phyloP scores from a whole-genome alignment of 2,797 vertebrate species.

The Kryptopterus vitreolus region DNA sequence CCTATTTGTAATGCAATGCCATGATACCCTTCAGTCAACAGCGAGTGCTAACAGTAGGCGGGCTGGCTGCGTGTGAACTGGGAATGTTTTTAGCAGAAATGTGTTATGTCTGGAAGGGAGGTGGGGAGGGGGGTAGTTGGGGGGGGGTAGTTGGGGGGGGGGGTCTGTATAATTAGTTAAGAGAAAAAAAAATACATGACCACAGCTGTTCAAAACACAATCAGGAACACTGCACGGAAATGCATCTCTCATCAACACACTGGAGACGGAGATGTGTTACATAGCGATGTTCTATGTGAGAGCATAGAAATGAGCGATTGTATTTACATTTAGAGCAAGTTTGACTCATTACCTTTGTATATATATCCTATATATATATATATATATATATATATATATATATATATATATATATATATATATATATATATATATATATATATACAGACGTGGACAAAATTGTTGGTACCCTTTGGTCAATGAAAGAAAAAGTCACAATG shows the following conservation, averaged over 20 bases:
- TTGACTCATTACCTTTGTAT: no score
- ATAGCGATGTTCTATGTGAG: not conserved
- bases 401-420: no score
- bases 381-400: no score
- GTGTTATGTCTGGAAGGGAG: not conserved
- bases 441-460: no score
- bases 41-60: not conserved
- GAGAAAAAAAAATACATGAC: not conserved
- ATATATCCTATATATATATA: not conserved
- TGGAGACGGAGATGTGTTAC: not conserved
- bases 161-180: not conserved
- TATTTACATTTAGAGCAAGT: slow-evolving; percentile 3
- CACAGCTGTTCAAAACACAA: not conserved
- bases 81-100: slow-evolving; percentile 11
- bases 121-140: slow-evolving; percentile 23
- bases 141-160: not conserved
- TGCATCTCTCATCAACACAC: not conserved
- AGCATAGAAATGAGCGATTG: not conserved
- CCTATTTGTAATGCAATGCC: slow-evolving; percentile 1
- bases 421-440: no score
- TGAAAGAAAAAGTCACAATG: no score
- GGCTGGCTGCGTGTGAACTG: not conserved
- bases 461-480: no score
- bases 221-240: not conserved
- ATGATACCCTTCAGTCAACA: slow-evolving; percentile 20